Evolutionary conservation across 2,888 invertebrate genomes (phyloP), one percentile per base, ranked within the genome.

Genomic region (Heliconius sara): DNA sequence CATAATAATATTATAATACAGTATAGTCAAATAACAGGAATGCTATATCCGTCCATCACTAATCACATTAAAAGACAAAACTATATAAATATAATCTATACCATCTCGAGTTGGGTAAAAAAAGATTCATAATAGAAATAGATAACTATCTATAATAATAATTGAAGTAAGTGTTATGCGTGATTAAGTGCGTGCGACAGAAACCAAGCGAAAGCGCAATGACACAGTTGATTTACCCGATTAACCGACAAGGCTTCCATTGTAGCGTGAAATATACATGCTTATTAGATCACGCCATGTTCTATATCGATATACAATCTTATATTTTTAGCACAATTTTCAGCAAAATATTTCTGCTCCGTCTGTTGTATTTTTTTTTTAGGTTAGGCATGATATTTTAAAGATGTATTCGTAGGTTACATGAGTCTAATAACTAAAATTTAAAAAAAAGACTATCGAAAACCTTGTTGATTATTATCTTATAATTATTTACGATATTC

Each of bases 201-300:
- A 70, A 70, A 70, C 70, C 25, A 70, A 47, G 70, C 70, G 39
- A 70, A 70, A 70, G 70, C 70, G 70, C 47, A 47, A 43, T 70
- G 43, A 43, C 70, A 47, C 70, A 47, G 47, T 47, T 70, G 70
- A 70, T 47, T 47, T 70, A 70, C 43, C 70, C 43, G 43, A 70
- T 43, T 70, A 70, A 70, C 70, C 70, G 70, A 70, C 70, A 70
- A 70, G 70, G 70, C 70, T 70, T 25, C 70, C 70, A 47, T 25
- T 47, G 27, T 47, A 70, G 70, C 25, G 70, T 47, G 2, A 43
- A 70, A 70, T 25, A 27, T 65, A 30, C 65, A 7, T 30, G n/a
- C 12, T 34, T 30, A 47, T 43, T 43, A 7, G 7, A 27, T 39
- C 39, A 68, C n/a, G n/a, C 13, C 16, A n/a, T 34, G 43, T 39